A percentile compares a stretch with the other conserved stretches of the same genome.
Evolutionary conservation across 64 coral and sea anemone species (phyloP).

Genomic region (Porites australiensis): DNA sequence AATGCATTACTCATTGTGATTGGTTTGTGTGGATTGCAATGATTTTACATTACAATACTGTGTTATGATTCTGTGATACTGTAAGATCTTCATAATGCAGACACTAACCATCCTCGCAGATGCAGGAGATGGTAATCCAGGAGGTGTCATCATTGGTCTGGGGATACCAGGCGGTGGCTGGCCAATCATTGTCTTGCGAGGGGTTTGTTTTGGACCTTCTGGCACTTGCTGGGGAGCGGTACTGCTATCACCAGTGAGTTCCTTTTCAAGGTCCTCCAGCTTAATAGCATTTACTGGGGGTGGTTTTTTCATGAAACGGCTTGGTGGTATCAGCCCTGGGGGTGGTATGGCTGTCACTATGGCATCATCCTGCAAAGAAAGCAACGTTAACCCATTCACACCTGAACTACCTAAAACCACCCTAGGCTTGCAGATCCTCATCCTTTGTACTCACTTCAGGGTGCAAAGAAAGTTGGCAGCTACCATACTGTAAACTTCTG

Average conservation of each 20-base stretch:
- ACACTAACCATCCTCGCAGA: conserved; percentile 31
- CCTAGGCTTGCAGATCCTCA: background rate
- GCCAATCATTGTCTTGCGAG: conserved; percentile 51
- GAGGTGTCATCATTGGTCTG: conserved; percentile 67
- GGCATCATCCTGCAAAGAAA: conserved; percentile 77
- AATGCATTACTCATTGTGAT: too few relatives aligned
- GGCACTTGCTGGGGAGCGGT: conserved; percentile 13
- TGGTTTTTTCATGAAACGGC: conserved; percentile 75
- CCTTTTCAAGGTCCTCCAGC: conserved; percentile 87
- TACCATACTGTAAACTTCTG: too few relatives aligned
- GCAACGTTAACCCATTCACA: background rate
- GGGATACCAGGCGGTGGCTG: conserved; percentile 87
- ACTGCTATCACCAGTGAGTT: conserved; percentile 48
- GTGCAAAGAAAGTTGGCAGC: too few relatives aligned
- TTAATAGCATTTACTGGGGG: conserved; percentile 75
- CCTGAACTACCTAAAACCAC: background rate
- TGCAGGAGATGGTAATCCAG: conserved; percentile 5
- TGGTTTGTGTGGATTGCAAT: too few relatives aligned
- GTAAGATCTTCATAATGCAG: too few relatives aligned
- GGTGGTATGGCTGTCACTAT: conserved; percentile 80
- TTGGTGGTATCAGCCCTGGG: conserved; percentile 78
- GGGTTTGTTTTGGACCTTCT: conserved; percentile 27
- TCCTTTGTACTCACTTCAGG: too few relatives aligned
- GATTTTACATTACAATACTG: too few relatives aligned
- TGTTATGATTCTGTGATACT: too few relatives aligned